A percentile compares a stretch with the other conserved stretches of the same genome.
Evolutionary conservation across 2,797 vertebrate genomes (phyloP).

Genomic region (Channallabes apus): DNA sequence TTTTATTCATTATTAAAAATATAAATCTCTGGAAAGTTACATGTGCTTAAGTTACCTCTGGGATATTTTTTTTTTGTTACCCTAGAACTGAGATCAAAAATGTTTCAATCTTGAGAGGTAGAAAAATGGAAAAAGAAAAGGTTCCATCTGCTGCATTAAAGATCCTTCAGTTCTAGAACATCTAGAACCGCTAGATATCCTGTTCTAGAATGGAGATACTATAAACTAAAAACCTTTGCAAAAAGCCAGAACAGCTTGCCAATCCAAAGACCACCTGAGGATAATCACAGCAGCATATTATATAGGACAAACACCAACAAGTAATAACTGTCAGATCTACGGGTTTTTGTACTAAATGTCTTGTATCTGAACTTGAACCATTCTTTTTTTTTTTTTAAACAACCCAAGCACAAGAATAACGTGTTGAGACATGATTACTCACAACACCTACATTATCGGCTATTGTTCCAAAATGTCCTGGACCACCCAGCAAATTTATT

Average conservation of each 20-base stretch:
- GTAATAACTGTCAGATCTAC: background rate
- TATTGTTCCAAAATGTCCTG: background rate
- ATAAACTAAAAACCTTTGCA: background rate
- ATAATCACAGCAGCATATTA: background rate
- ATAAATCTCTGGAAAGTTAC: background rate
- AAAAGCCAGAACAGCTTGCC: background rate
- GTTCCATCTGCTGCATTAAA: background rate
- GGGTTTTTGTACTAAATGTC: background rate
- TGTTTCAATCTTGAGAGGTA: background rate
- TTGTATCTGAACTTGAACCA: background rate
- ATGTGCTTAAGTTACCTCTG: background rate
- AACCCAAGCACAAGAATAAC: background rate
- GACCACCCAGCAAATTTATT: background rate
- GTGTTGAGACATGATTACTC: background rate
- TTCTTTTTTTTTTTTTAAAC: background rate
- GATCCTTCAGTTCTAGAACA: no score
- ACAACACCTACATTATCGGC: background rate
- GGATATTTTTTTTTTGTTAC: background rate
- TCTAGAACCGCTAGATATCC: background rate
- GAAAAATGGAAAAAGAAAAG: background rate
- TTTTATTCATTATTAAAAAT: constrained; percentile 11
- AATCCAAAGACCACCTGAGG: background rate
- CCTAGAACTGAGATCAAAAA: background rate
- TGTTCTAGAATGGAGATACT: background rate
- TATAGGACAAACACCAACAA: background rate